Conservation (phyloP, 2,888 invertebrate species). For the Nephrotoma flavescens region DNA sequence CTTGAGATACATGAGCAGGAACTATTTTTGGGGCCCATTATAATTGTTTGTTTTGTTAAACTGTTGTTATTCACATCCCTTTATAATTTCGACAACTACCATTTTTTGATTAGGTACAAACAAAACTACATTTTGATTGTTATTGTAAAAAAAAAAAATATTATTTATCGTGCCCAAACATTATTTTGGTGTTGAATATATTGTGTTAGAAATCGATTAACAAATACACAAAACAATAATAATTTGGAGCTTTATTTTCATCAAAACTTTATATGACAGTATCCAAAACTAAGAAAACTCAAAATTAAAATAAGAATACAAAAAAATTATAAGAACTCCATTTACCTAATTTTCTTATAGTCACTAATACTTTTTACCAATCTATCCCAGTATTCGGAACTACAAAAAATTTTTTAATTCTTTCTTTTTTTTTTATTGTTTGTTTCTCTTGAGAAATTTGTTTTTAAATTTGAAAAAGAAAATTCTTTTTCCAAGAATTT, state of each 20-base stretch:
- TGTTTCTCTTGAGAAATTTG: conserved; percentile 8
- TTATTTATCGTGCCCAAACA: neutral
- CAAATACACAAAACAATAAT: neutral
- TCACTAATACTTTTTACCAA: conserved; percentile 35
- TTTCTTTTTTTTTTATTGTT: conserved; percentile 10
- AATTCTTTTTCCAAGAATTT: neutral
- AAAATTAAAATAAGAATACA: neutral
- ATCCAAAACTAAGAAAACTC: neutral
- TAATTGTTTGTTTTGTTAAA: neutral
- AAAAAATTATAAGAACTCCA: neutral
- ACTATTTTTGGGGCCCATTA: neutral
- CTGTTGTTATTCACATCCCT: neutral
- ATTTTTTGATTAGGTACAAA: neutral
- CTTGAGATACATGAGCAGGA: neutral
- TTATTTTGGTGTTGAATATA: neutral
- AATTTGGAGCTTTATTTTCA: neutral
- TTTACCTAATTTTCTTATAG: conserved; percentile 29
- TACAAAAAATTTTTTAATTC: conserved; percentile 17
- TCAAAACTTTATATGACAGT: neutral
- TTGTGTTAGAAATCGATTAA: neutral
- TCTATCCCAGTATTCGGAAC: conserved; percentile 36
- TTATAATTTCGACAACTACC: neutral
- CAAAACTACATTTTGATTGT: neutral
- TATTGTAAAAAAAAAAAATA: neutral
- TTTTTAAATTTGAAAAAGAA: neutral